Conservation (phyloP, 2,113 vertebrate genomes). For the Petrocephalus zakoni region DNA sequence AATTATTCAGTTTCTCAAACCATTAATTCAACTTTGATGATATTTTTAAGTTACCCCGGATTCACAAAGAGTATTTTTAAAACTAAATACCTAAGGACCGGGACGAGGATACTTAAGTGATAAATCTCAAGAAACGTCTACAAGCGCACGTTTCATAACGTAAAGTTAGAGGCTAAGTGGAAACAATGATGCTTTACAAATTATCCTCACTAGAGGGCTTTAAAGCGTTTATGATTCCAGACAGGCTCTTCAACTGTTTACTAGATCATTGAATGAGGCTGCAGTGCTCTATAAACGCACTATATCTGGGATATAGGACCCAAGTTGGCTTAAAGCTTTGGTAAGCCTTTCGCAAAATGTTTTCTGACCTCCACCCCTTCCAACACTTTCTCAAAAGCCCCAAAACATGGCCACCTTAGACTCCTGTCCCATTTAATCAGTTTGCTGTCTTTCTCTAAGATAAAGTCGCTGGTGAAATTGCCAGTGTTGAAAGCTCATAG, state of each 20-base stretch:
- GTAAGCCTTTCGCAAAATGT: not conserved
- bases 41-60: not conserved
- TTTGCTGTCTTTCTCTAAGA: not conserved
- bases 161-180: not conserved
- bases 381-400: not conserved
- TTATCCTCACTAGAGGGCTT: conserved; percentile 17
- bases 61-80: not conserved
- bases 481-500: not conserved
- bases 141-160: not conserved
- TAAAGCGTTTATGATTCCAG: not conserved
- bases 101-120: not conserved
- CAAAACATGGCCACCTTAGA: not conserved
- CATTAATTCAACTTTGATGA: not conserved
- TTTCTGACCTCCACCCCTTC: not conserved
- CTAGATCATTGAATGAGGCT: not conserved
- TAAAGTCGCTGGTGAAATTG: not conserved
- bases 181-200: conserved; percentile 1
- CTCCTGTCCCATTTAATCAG: not conserved
- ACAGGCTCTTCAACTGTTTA: not conserved
- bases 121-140: not conserved
- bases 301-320: not conserved
- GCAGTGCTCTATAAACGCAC: not conserved
- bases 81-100: not conserved
- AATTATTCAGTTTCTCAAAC: not conserved
- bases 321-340: not conserved